Evolutionary conservation across 1,140 invertebrate genomes (phyloP), one percentile per base, ranked within the genome.

Genomic region (Drosophila aff.): DNA sequence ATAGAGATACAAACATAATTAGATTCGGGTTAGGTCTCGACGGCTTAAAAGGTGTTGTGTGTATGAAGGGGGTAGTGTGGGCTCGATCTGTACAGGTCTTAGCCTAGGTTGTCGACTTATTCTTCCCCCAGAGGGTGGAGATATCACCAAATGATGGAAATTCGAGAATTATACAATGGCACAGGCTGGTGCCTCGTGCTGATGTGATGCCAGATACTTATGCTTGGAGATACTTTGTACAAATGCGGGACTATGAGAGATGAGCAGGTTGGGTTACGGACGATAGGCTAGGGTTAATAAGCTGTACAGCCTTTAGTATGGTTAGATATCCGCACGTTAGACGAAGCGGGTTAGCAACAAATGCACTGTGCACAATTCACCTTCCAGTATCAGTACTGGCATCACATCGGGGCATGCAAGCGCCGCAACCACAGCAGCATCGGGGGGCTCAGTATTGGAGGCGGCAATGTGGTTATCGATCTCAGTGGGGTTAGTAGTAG

Each of bases 341-440:
- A 57, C 41, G 21, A 71, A 86, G 58, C 50, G 28, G 43, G 72
- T 86, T 91, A 85, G 76, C 72, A 55, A 60, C 65, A 60, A 67
- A 50, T 55, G 62, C 62, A 58, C 13, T 65, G 72, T 76, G 82
- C 77, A 90, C 65, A 89, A 92, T 92, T 92, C 92, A 92, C 92
- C 92, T 92, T 92, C 92, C 77, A 92, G 89, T 83, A 92, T 92
- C 58, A 92, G 87, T 69, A 92, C 89, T 79, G 92, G 92, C 92
- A 92, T 92, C 74, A 92, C 83, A 92, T 92, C 92, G 52, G 92
- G 92, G 52, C 92, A 92, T 92, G 91, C 90, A 92, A 82, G 67
- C 50, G 73, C 79, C 43, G 71, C 82, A 65, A 55, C 75, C 55
- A 62, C 60, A 46, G 36, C 47, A 50, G 65, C 73, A 52, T 65